Conservation (phyloP, 2,113 vertebrate genomes). For the Orcinus orca region DNA sequence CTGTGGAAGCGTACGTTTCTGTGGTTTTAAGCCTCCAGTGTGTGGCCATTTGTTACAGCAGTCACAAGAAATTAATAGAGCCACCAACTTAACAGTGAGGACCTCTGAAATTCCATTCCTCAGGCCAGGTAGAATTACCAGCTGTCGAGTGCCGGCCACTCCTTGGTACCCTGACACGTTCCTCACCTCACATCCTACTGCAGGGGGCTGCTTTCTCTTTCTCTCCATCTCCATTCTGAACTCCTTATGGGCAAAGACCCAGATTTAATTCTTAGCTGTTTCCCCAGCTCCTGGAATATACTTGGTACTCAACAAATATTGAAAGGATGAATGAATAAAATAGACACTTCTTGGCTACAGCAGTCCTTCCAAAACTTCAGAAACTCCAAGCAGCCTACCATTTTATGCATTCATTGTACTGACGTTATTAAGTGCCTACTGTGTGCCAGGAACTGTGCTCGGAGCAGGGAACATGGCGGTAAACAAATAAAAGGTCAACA, state of each 20-base stretch:
- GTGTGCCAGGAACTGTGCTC: neutral
- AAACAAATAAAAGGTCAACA: neutral
- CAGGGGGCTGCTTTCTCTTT: neutral
- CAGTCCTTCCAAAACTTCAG: slow-evolving; percentile 3
- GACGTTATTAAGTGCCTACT: neutral
- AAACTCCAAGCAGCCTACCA: neutral
- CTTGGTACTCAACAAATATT: neutral
- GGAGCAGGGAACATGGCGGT: neutral
- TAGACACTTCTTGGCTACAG: neutral
- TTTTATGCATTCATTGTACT: neutral
- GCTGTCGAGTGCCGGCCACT: rapidly evolving
- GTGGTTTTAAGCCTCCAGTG: neutral
- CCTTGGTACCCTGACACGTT: rapidly evolving
- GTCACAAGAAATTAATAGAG: neutral
- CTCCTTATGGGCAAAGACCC: neutral
- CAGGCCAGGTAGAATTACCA: neutral
- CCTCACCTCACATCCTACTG: rapidly evolving
- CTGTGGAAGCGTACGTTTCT: neutral
- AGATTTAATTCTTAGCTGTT: neutral
- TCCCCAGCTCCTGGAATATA: neutral
- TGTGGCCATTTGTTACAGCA: neutral
- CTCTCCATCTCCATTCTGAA: neutral
- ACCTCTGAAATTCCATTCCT: neutral
- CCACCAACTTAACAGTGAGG: neutral
- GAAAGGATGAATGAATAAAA: neutral